Conservation (phyloP, 2,797 vertebrate species). For the Todus mexicanus region DNA sequence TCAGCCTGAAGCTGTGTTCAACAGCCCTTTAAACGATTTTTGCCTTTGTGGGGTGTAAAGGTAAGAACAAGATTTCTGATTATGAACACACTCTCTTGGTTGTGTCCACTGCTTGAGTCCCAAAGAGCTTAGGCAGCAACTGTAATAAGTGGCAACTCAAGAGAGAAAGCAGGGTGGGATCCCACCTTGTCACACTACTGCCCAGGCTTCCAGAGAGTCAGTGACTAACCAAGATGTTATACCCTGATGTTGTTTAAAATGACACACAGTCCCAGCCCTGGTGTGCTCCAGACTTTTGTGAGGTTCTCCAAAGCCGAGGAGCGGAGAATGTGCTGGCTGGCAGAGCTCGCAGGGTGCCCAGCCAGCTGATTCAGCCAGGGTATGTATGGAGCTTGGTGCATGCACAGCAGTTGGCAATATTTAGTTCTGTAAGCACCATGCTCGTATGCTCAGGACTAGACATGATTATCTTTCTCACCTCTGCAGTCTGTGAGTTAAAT, state of each 20-base stretch:
- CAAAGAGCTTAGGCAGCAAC: background rate
- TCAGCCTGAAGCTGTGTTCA: background rate
- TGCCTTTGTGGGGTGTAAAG: background rate
- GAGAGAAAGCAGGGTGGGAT: background rate
- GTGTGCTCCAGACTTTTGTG: background rate
- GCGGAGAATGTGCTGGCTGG: background rate
- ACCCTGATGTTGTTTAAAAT: background rate
- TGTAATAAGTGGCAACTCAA: background rate
- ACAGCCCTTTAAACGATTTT: background rate
- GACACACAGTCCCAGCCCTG: background rate
- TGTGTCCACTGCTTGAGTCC: background rate
- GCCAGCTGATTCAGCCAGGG: background rate
- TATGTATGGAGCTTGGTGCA: conserved; percentile 25
- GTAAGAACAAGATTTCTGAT: background rate
- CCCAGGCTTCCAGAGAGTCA: background rate
- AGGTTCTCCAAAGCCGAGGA: background rate
- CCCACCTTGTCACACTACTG: background rate
- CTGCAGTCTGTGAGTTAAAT: background rate
- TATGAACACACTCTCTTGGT: background rate
- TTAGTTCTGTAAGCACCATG: conserved; percentile 13
- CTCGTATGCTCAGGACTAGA: background rate
- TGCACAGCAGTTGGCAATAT: conserved; percentile 25
- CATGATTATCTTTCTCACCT: conserved; percentile 39
- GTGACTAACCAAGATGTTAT: background rate
- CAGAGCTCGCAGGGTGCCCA: background rate